A percentile compares a stretch with the other conserved stretches of the same genome.
phyloP scores from a whole-genome alignment of 2,797 vertebrate species.

The Synaphobranchus kaupii region DNA sequence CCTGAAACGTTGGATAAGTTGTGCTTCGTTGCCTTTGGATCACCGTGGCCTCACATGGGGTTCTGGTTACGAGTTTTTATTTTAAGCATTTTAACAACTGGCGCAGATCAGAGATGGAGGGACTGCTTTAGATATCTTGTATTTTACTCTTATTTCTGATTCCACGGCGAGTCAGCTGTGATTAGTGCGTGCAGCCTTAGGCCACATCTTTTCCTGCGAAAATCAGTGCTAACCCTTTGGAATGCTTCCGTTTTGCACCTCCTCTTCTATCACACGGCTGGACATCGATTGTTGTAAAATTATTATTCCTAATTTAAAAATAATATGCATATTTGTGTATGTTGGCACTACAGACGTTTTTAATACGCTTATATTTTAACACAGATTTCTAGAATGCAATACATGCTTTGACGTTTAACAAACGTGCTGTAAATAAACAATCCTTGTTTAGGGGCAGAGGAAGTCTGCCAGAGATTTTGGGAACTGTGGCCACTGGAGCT shows the following conservation, averaged over 20 bases:
- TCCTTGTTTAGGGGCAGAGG: not conserved
- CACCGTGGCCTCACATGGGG: not conserved
- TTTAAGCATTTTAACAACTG: constrained; percentile 14
- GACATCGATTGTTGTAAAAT: not conserved
- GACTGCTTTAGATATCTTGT: not conserved
- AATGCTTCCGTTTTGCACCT: not conserved
- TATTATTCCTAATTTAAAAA: not conserved
- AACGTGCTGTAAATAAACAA: not conserved
- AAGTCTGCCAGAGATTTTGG: not conserved
- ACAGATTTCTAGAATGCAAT: not conserved
- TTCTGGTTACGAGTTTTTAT: constrained; percentile 11
- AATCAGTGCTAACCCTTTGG: constrained; percentile 2
- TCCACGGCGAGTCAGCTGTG: not conserved
- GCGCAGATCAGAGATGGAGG: not conserved
- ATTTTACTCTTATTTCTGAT: not conserved
- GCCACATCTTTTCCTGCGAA: not conserved
- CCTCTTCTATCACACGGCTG: not conserved
- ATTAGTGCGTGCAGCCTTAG: not conserved
- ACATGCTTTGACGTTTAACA: not conserved
- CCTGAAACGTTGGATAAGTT: not conserved
- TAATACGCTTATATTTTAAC: not conserved
- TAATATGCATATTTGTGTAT: not conserved
- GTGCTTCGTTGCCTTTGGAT: not conserved
- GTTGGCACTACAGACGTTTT: not conserved
- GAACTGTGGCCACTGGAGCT: not conserved